Evolutionary conservation across 2,113 vertebrate species (phyloP).

Genomic region (Gopherus evgoodei): DNA sequence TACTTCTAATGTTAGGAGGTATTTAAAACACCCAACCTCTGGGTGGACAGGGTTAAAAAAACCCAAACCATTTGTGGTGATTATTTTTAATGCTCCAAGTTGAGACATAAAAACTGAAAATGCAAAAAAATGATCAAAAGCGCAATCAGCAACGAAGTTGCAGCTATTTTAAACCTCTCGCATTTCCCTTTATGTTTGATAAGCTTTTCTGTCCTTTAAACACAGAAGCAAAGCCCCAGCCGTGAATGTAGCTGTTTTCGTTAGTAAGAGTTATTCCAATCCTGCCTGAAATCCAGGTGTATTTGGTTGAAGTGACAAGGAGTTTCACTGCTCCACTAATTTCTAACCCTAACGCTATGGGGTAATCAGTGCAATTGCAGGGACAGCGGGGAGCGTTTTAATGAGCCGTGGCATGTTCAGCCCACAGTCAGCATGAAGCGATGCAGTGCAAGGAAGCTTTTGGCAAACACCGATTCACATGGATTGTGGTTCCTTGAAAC

Average conservation of each 20-base stretch:
- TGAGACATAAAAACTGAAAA: conserved; percentile 2
- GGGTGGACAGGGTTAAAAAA: not conserved
- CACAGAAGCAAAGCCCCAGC: rapidly evolving
- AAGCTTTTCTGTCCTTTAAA: not conserved
- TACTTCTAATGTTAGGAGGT: not conserved
- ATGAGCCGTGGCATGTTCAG: conserved; percentile 56
- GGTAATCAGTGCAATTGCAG: conserved; percentile 70
- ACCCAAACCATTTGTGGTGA: not conserved
- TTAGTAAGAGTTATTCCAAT: conserved; percentile 20
- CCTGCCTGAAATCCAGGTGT: not conserved
- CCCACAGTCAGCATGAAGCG: conserved; percentile 3
- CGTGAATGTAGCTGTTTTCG: not conserved
- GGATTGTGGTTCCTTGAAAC: not conserved
- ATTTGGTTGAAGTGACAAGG: conserved; percentile 8
- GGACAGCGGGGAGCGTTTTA: conserved; percentile 57
- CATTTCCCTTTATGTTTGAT: not conserved
- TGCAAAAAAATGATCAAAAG: not conserved
- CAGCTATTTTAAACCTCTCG: not conserved
- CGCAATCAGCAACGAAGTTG: not conserved
- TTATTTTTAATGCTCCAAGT: conserved; percentile 16
- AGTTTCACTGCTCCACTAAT: conserved; percentile 43
- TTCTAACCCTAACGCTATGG: conserved; percentile 46
- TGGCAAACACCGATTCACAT: not conserved
- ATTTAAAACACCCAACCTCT: not conserved
- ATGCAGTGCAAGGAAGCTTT: conserved; percentile 28